A percentile compares a stretch with the other conserved stretches of the same genome.
phyloP scores from a whole-genome alignment of 2,113 vertebrate species.

The Nothobranchius furzeri region DNA sequence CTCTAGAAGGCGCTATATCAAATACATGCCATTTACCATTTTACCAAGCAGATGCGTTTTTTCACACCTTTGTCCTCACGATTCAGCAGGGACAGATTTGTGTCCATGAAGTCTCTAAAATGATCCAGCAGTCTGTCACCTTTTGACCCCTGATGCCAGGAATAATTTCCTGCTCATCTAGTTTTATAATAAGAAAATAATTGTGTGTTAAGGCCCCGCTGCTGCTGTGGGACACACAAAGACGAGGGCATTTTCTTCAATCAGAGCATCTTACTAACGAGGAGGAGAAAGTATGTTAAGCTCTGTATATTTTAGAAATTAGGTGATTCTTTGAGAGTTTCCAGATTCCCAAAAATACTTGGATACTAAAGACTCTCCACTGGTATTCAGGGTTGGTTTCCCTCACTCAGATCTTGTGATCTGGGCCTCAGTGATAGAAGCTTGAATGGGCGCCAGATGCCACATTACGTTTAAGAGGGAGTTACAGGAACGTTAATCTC shows the following conservation, averaged over 20 bases:
- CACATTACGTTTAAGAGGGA: slow-evolving; percentile 15
- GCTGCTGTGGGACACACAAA: slow-evolving; percentile 1
- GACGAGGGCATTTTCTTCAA: neutral
- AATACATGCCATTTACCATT: no score
- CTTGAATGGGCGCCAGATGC: neutral
- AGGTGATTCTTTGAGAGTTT: no score
- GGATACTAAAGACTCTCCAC: no score
- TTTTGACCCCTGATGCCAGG: slow-evolving; percentile 45
- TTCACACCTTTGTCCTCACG: neutral
- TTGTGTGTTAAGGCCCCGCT: slow-evolving; percentile 2
- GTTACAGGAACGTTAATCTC: slow-evolving; percentile 53
- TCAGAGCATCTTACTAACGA: neutral
- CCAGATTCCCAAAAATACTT: no score
- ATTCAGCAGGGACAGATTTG: slow-evolving; percentile 19
- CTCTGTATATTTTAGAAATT: neutral
- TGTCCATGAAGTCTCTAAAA: slow-evolving; percentile 19
- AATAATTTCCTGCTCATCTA: slow-evolving; percentile 46
- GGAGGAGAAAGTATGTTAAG: neutral
- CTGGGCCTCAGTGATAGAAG: slow-evolving; percentile 1
- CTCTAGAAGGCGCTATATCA: no score
- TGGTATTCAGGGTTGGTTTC: slow-evolving; percentile 1
- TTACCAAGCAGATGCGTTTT: neutral
- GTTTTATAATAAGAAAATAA: slow-evolving; percentile 55
- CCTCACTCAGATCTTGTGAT: slow-evolving; percentile 2
- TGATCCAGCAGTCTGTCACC: slow-evolving; percentile 29